Conservation (phyloP, 2,113 vertebrate species). For the Ondatra zibethicus region DNA sequence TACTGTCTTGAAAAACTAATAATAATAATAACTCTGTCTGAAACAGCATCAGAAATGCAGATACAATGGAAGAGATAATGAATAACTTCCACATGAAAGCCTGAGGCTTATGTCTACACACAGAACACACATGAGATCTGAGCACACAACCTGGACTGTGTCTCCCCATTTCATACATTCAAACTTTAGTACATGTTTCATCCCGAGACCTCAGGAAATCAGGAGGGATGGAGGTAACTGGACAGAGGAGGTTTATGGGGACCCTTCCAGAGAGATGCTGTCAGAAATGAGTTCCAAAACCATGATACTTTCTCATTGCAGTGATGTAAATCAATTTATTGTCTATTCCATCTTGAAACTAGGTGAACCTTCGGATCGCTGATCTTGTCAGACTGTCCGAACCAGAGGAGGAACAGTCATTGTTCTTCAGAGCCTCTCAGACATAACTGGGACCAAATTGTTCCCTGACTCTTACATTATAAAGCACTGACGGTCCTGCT, state of each 20-base stretch:
- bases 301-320: neutral
- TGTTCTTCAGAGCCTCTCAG: neutral
- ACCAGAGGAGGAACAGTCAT: fast-evolving
- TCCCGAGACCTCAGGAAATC: neutral
- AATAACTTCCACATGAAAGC: neutral
- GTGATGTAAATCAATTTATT: neutral
- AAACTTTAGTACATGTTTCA: neutral
- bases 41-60: neutral
- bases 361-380: too few species aligned
- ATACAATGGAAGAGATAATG: neutral
- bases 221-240: neutral
- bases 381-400: neutral
- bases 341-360: neutral
- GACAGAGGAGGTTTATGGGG: neutral
- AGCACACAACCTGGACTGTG: neutral
- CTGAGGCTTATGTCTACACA: neutral
- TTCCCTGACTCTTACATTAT: neutral
- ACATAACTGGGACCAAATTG: neutral
- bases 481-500: neutral
- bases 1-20: too few species aligned
- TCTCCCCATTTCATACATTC: neutral
- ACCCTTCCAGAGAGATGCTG: neutral
- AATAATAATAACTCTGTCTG: neutral
- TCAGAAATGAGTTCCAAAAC: neutral
- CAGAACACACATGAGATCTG: neutral